Base-by-base conservation (phyloP, 2,888 invertebrate species). In the Amaurobius ferox region DNA sequence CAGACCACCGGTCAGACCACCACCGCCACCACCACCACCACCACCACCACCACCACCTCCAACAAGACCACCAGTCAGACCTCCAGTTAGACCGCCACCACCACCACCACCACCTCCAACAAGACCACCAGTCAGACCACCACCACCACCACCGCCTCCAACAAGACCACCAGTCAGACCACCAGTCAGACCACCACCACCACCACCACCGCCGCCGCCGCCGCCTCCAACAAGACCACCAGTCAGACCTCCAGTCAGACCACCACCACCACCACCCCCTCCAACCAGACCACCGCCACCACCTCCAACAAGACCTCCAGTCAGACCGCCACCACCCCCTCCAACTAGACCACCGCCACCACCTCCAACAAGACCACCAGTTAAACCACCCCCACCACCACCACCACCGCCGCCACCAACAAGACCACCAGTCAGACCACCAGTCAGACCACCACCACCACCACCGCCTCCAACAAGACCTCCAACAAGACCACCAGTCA, bases 161-260 rank as follows among this genome's bases (percentile, higher is more conserved):
- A 23, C 40, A 19, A 48, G 68, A 29, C 80, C 77, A n/a, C 73
- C 72, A 26, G 29, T 30, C 19, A 28, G 26, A 40, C 64, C 71
- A 30, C 78, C 55, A 26, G 13, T 26, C 16, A 61, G 23, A 23
- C 40, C 72, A 26, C 66, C 55, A 89, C 91, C 9, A 90, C 89
- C 91, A 79, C 89, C 91, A 16, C 91, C 91, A 7, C 88, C 89
- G 40, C 78, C 85, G 26, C 71, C 85, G 5, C 55, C 79, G 7
- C 85, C 64, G 23, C n/a, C 39, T 5, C 85, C 85, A 5, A 61
- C 79, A 0, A 61, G 23, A 16, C 74, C 30, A 3, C n/a, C 72
- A 72, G 28, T 55, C 9, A 30, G 30, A 29, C 72, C 40, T 61
- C 76, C 77, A 30, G 23, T 48, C 48, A 29, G 16, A 32, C 68